Evolutionary conservation across 2,888 invertebrate genomes (phyloP), one percentile per base, ranked within the genome.

Genomic region (Ephialtes manifestator): DNA sequence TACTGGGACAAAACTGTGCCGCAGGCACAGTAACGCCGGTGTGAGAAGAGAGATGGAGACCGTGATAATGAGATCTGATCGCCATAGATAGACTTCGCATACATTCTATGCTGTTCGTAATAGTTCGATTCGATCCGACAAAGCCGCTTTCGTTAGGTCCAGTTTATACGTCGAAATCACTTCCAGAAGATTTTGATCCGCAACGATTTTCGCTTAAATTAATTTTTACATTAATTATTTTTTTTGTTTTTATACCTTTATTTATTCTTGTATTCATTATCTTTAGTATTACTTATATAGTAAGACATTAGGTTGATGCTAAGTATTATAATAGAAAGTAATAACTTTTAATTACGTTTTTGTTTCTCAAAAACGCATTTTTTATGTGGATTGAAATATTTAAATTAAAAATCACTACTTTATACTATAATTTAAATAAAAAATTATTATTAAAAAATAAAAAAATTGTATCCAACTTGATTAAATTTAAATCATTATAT

Each of bases 61-160:
- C 2, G 48, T 20, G 65, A 75, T 63, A 75, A 75, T 63, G 75
- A 65, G 65, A 75, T 39, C 51, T 20, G 63, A 76, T 65, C 51
- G 24, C 35, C 63, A n/a, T 48, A 20, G 24, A 51, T 63, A 20
- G 20, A 51, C 51, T 53, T 53, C 18, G 51, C 24, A n/a, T 51
- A 35, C 39, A 24, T 24, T n/a, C 65, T 35, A 18, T 43, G 10
- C 43, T n/a, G 8, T n/a, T 4, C 24, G 20, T 24, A 20, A 28
- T 55, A 43, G 24, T 55, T n/a, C 10, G 55, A 20, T 35, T 39
- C 35, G 35, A 58, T 15, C 20, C n/a, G 10, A 43, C 72, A 55
- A 72, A 58, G 13, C 28, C 74, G 28, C 15, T 13, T n/a, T 28
- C 46, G 4, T 72, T 39, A 28, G 0, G 4, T 28, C 0, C 58